phyloP scores from a whole-genome alignment of 2,888 invertebrate species.

The Polymixis flavicincta region DNA sequence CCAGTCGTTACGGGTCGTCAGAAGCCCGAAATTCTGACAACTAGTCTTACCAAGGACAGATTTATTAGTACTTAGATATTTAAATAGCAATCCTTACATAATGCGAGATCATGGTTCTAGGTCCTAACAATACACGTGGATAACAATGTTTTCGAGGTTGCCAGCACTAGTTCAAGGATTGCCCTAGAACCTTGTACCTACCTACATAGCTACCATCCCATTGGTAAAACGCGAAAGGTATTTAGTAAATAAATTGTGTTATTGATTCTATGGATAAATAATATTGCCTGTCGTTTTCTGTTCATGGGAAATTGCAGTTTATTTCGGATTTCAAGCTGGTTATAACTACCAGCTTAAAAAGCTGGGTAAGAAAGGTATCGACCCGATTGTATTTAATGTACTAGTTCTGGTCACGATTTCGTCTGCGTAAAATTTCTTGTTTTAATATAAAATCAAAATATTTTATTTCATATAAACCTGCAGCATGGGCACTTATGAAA shows the following conservation, averaged over 20 bases:
- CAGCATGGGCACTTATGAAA: too few species aligned
- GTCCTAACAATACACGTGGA: constrained; percentile 6
- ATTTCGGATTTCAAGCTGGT: background rate
- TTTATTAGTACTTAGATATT: too few species aligned
- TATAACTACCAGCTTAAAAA: background rate
- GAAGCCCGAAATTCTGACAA: too few species aligned
- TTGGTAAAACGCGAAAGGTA: constrained; percentile 53
- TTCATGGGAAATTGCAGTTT: background rate
- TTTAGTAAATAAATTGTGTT: constrained; percentile 13
- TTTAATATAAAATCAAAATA: too few species aligned
- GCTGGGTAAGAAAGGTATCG: background rate
- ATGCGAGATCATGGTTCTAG: too few species aligned
- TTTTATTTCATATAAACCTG: too few species aligned
- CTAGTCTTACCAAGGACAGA: too few species aligned
- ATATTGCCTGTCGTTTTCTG: background rate
- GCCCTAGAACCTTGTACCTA: constrained; percentile 33
- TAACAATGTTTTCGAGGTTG: constrained; percentile 46
- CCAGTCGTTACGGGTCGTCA: too few species aligned
- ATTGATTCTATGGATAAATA: constrained; percentile 19
- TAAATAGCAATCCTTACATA: too few species aligned
- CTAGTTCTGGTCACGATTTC: background rate
- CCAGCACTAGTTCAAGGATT: constrained; percentile 48
- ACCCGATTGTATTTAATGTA: background rate
- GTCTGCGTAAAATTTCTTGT: background rate
- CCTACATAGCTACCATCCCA: constrained; percentile 6